Evolutionary conservation across 1,140 invertebrate genomes (phyloP), one percentile per base, ranked within the genome.

Genomic region (Cydia pomonella): DNA sequence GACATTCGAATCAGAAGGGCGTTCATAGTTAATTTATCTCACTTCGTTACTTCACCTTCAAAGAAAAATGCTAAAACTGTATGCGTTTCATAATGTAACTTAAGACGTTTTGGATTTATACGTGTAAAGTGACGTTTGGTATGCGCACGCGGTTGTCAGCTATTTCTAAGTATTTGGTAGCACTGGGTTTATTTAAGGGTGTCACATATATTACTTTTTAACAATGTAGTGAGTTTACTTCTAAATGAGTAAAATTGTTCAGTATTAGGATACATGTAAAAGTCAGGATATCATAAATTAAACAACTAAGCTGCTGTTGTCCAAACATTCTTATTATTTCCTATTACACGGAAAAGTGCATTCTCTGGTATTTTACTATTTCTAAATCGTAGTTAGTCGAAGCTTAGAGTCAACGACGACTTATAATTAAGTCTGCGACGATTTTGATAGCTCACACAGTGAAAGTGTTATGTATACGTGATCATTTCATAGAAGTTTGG

Each of bases 91-190:
- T 23, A 1, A n/a, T 2, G 2, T 0, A 10, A 59, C 53, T 23
- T 59, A 59, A 7, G 53, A 23, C 53, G 18, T 59, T 59, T 12
- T 23, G 7, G 10, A 9, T 59, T 9, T 59, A 12, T 23, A 23
- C 5, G 53, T 10, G 53, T 23, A 59, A 53, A n/a, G 53, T 59
- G 53, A 23, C 53, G 53, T 21, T 59, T 59, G 53, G 53, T 59
- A 59, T 59, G 53, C 53, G 53, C 21, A 23, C 18, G 18, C 53
- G 53, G 53, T n/a, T 23, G 53, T 59, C 53, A 59, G 53, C 10
- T 59, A 59, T 59, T 59, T 59, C 53, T 59, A 23, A 59, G 53
- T 59, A 59, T 59, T 59, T 59, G 53, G 18, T 23, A 59, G 53
- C 53, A 53, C 6, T 59, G 5, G 53, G 21, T 59, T 23, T 59